These are phyloP conservation scores for Genyomyrus donnyi DNA, from an alignment of 2,113 vertebrate species.

Conservation along the genomic window DNA sequence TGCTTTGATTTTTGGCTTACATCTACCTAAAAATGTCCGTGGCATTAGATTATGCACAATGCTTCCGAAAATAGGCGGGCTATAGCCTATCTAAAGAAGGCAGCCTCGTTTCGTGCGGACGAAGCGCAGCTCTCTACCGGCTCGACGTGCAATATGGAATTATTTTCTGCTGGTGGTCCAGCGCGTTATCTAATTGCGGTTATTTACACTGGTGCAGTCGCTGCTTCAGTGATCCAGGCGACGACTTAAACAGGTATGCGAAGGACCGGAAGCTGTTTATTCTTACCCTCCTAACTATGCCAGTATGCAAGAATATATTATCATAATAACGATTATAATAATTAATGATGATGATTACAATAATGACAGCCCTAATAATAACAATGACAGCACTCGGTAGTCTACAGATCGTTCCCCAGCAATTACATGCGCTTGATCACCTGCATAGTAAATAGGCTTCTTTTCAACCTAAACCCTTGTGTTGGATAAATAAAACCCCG, in stretches of 20 bases:
- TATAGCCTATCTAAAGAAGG: neutral
- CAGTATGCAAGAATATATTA: neutral
- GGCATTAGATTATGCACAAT: neutral
- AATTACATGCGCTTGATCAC: neutral
- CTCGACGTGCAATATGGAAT: neutral
- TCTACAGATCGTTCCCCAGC: neutral
- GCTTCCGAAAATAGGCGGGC: neutral
- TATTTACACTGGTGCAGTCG: neutral
- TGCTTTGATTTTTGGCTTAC: neutral
- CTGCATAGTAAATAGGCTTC: neutral
- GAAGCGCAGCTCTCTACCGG: neutral
- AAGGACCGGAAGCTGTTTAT: neutral
- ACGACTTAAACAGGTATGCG: neutral
- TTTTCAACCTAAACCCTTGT: neutral
- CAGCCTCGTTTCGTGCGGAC: neutral
- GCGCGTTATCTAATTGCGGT: neutral
- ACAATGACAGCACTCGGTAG: neutral
- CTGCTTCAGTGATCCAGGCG: neutral
- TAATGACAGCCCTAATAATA: neutral
- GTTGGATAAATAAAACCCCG: neutral
- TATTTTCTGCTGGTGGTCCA: neutral
- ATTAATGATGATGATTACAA: neutral
- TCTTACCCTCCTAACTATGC: neutral
- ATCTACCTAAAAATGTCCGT: neutral
- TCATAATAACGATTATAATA: neutral